Percentiles rank a stretch among this genome's conserved stretches.
phyloP scores from a whole-genome alignment of 1,140 invertebrate genomes.

The Zeugodacus cucurbitae region DNA sequence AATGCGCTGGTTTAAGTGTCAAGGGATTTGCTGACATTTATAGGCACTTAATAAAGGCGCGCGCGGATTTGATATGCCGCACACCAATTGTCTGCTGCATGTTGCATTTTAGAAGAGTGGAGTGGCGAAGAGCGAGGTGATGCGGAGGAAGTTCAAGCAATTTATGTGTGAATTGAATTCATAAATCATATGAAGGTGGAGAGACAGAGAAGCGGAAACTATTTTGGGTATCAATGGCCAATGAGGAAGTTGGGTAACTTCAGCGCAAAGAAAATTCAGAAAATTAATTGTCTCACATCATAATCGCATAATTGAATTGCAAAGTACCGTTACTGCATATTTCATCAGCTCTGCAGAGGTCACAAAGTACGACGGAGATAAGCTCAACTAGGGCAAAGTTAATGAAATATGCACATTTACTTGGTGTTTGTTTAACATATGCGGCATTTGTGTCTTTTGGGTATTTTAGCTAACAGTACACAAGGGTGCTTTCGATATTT shows the following conservation, averaged over 20 bases:
- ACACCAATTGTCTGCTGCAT: background rate
- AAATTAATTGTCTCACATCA: background rate
- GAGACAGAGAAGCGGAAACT: background rate
- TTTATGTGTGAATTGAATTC: background rate
- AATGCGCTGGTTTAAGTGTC: background rate
- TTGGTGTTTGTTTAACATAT: too few species aligned
- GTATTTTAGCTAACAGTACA: too few species aligned
- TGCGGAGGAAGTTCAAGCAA: background rate
- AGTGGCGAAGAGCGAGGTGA: background rate
- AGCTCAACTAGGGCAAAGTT: background rate
- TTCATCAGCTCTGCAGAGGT: background rate
- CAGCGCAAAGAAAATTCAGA: background rate
- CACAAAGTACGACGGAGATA: background rate
- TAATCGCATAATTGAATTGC: constrained; percentile 25
- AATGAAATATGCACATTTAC: background rate
- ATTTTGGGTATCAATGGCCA: background rate
- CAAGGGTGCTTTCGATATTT: too few species aligned
- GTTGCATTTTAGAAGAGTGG: background rate
- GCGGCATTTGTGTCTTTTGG: too few species aligned
- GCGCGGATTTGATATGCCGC: constrained; percentile 1
- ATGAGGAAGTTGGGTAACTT: background rate
- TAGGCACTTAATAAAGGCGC: background rate
- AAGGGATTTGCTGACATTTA: background rate
- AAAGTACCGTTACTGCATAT: background rate
- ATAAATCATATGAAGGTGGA: constrained; percentile 14